Evolutionary conservation across 2,113 vertebrate genomes (phyloP), one percentile per base, ranked within the genome.

Genomic region (Oncorhynchus keta): DNA sequence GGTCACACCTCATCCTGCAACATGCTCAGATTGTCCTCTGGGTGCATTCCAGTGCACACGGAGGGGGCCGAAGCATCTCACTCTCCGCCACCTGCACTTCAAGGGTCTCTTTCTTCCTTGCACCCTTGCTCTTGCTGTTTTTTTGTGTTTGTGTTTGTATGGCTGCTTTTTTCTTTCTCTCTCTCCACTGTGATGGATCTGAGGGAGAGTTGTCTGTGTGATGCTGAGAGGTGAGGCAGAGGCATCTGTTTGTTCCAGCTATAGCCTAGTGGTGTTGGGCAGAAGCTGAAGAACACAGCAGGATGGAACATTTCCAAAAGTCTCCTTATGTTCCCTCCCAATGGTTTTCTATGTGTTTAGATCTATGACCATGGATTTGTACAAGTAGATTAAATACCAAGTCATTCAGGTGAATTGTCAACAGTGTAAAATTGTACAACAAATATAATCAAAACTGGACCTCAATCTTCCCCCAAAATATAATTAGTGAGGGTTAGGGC

Each of bases 21-120:
- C 70, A 35, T 70, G 39, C 62, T 67, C 48, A 59, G 64, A 68
- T 72, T 32, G 48, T 72, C 68, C 68, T 65, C 14, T 65, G 48
- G 76, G 68, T 49, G 20, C 30, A 14, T 28, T 62, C 26, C 45
- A 49, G 64, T 55, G 74, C 64, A 14, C 8, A 20, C 39, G 6
- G 59, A 55, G 51, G 51, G 14, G 16, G 51, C 14, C 14, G 4
- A 14, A 62, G 67, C 48, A n/a, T 13, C 51, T 55, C 18, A 12
- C 16, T 57, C 48, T 72, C 45, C 48, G 57, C 59, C 70, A 45
- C 65, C 39, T 70, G 57, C 24, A 18, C 72, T 74, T 70, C 67
- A 79, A 62, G 39, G 35, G 8, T 14, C 20, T 49, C 22, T 74
- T 39, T 64, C 68, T 74, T 39, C 62, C 45, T 62, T 64, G 55